Evolutionary conservation across 2,113 vertebrate species (phyloP).

Genomic region (Sebastes fasciatus): DNA sequence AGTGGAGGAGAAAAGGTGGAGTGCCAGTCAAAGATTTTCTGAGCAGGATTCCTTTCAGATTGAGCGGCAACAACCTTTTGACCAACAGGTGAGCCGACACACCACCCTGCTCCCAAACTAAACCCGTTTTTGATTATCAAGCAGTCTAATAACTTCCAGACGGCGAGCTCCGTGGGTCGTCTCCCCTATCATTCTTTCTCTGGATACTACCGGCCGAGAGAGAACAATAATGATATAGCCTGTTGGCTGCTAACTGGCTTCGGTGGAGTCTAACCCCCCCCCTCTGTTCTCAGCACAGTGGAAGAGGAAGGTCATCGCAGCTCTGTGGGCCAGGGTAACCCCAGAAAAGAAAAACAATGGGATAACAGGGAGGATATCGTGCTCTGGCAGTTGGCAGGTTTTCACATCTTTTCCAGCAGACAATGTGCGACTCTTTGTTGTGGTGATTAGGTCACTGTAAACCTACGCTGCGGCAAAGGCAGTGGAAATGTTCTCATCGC

Average conservation of each 20-base stretch:
- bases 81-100: conserved; percentile 40
- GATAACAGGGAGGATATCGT: conserved; percentile 62
- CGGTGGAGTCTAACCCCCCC: not conserved
- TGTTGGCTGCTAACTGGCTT: conserved; percentile 36
- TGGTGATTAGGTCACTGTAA: conserved; percentile 65
- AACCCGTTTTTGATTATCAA: conserved; percentile 43
- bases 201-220: conserved; percentile 29
- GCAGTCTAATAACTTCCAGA: conserved; percentile 51
- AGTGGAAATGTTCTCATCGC: conserved; percentile 42
- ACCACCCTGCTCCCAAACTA: not conserved
- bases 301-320: conserved; percentile 51
- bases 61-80: not conserved
- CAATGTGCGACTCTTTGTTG: conserved; percentile 71
- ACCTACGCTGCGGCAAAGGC: conserved; percentile 33
- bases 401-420: conserved; percentile 63
- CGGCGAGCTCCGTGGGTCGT: conserved; percentile 23
- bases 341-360: conserved; percentile 66
- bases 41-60: not conserved
- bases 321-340: conserved; percentile 56
- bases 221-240: conserved; percentile 56
- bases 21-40: not conserved
- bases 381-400: conserved; percentile 59
- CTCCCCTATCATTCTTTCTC: conserved; percentile 26
- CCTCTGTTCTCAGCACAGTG: conserved; percentile 38
- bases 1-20: not conserved